Percentiles rank a stretch among this genome's conserved stretches.
These are phyloP conservation scores for Amphibalanus amphitrite DNA, from an alignment of 1,140 invertebrate genomes.

Conservation along the genomic window DNA sequence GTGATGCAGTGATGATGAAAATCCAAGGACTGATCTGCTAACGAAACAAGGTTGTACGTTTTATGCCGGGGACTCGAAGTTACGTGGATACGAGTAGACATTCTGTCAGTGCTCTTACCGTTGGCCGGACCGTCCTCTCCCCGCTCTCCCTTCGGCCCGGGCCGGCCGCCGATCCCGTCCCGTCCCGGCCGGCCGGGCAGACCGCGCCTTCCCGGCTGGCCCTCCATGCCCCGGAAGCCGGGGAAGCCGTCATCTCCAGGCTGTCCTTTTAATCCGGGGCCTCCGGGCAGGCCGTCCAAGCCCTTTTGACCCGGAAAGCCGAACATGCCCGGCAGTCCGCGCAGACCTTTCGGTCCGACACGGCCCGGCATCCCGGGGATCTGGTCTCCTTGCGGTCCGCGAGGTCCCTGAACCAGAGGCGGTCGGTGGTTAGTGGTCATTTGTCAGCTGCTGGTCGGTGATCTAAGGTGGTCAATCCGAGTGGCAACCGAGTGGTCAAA, in stretches of 20 bases:
- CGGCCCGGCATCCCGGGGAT: slow-evolving; percentile 43
- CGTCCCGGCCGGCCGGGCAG: slow-evolving; percentile 14
- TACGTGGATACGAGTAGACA: no score
- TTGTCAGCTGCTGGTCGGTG: no score
- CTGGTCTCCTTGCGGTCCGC: slow-evolving; percentile 47
- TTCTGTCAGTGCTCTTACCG: no score
- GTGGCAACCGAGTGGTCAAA: no score
- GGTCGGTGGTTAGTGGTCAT: background rate
- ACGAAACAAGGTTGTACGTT: no score
- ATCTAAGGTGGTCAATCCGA: no score
- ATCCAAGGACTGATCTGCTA: no score
- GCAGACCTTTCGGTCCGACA: slow-evolving; percentile 52
- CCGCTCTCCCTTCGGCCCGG: background rate
- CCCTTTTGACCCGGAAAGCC: background rate
- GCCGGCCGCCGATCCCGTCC: background rate
- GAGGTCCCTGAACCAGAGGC: slow-evolving; percentile 16
- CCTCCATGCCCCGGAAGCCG: slow-evolving; percentile 44
- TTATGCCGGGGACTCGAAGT: no score
- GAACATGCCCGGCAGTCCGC: slow-evolving; percentile 41
- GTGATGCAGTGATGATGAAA: no score
- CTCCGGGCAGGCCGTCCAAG: slow-evolving; percentile 33
- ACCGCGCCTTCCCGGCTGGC: slow-evolving; percentile 16
- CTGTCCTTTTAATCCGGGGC: slow-evolving; percentile 43
- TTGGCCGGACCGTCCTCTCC: background rate
- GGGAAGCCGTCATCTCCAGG: slow-evolving; percentile 31